phyloP scores from a whole-genome alignment of 2,113 vertebrate species.

The Rhynchopsitta pachyrhyncha region DNA sequence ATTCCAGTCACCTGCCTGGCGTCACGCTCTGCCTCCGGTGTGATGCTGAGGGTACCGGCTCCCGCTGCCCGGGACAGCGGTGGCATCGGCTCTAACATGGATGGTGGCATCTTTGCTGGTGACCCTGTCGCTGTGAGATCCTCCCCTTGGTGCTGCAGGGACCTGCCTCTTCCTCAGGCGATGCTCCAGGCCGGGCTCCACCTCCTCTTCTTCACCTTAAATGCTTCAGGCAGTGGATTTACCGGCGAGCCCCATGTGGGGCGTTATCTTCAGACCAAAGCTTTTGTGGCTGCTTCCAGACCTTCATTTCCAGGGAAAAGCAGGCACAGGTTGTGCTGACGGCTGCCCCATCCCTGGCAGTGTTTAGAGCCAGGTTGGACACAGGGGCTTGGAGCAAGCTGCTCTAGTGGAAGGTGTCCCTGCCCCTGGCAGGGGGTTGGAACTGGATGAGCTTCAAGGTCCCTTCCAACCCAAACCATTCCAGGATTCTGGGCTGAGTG shows the following conservation, averaged over 20 bases:
- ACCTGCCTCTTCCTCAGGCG: neutral
- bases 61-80: fast-evolving
- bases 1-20: neutral
- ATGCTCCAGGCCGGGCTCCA: neutral
- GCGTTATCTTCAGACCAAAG: neutral
- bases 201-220: neutral
- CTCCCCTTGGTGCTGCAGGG: neutral
- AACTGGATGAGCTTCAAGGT: neutral
- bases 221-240: fast-evolving
- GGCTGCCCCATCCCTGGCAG: neutral
- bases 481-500: neutral
- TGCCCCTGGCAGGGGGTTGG: neutral
- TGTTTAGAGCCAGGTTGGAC: neutral
- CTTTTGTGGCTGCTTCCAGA: neutral
- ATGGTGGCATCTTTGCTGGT: neutral
- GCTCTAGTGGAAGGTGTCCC: neutral
- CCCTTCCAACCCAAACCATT: neutral
- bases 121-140: neutral
- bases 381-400: neutral
- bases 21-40: neutral
- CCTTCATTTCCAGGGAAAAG: neutral
- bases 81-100: neutral
- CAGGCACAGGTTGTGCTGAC: neutral
- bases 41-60: neutral
- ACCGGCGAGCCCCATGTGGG: fast-evolving